Conservation (phyloP, 2,797 vertebrate species). For the Acomys russatus region DNA sequence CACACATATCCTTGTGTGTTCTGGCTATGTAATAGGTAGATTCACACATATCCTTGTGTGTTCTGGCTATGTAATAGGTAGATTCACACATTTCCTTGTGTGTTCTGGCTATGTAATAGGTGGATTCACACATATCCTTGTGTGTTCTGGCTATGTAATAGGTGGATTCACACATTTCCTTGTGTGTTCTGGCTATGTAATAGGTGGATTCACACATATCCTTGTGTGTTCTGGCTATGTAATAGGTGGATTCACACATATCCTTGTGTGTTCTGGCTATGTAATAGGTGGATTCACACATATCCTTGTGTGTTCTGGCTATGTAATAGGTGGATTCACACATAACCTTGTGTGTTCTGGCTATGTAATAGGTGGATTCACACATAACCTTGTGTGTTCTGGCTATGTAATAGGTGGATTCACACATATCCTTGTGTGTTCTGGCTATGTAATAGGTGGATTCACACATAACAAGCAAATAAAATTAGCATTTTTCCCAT, state of each 20-base stretch:
- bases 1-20: slow-evolving; percentile 1
- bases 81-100: not conserved
- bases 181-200: not conserved
- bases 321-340: too few relatives aligned
- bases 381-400: slow-evolving; percentile 5
- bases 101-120: slow-evolving; percentile 28
- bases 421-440: slow-evolving; percentile 1
- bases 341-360: slow-evolving; percentile 9
- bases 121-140: too few relatives aligned
- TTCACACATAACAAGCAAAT: not conserved
- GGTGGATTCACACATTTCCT: too few relatives aligned
- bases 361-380: too few relatives aligned
- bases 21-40: too few relatives aligned
- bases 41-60: too few relatives aligned
- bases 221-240: slow-evolving; percentile 2
- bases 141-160: slow-evolving; percentile 17
- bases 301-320: not conserved
- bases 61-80: too few relatives aligned
- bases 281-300: too few relatives aligned
- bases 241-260: too few relatives aligned
- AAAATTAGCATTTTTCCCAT: not conserved
- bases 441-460: not conserved
- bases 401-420: too few relatives aligned
- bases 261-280: not conserved
- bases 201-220: too few relatives aligned